Percentiles rank a stretch among this genome's conserved stretches.
phyloP scores from a whole-genome alignment of 2,797 vertebrate species.

The Eidolon dupreanum region DNA sequence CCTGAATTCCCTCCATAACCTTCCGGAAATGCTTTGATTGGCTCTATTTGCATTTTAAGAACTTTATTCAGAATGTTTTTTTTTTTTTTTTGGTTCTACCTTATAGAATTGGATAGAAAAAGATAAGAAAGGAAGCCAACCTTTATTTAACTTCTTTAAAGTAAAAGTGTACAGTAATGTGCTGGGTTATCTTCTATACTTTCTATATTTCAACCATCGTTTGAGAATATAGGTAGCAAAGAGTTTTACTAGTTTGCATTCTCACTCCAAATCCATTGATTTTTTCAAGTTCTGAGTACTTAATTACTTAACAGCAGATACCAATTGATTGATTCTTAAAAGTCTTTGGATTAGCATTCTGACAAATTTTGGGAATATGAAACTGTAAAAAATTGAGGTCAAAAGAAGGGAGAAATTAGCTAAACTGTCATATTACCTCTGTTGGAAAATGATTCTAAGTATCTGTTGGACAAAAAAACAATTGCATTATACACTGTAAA shows the following conservation, averaged over 20 bases:
- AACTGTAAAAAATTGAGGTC: neutral
- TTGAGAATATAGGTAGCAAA: neutral
- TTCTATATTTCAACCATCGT: neutral
- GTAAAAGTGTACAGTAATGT: neutral
- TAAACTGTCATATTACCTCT: neutral
- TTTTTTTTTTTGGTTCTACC: neutral
- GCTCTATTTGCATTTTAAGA: neutral
- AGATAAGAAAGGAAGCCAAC: neutral
- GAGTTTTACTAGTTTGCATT: neutral
- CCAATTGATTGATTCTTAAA: neutral
- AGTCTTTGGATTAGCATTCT: neutral
- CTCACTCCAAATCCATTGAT: neutral
- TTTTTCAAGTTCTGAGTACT: neutral
- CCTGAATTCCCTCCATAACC: neutral
- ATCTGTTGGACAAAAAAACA: neutral
- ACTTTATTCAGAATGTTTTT: neutral
- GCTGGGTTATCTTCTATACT: neutral
- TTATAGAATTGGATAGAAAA: neutral
- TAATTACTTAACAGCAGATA: neutral
- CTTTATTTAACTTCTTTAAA: neutral
- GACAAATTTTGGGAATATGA: neutral
- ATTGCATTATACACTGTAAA: neutral
- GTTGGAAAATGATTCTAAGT: neutral
- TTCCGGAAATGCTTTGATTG: neutral
- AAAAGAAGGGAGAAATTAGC: neutral